A percentile compares a stretch with the other conserved stretches of the same genome.
Evolutionary conservation across 2,797 vertebrate species (phyloP).

Genomic region (Diplodus sargus): DNA sequence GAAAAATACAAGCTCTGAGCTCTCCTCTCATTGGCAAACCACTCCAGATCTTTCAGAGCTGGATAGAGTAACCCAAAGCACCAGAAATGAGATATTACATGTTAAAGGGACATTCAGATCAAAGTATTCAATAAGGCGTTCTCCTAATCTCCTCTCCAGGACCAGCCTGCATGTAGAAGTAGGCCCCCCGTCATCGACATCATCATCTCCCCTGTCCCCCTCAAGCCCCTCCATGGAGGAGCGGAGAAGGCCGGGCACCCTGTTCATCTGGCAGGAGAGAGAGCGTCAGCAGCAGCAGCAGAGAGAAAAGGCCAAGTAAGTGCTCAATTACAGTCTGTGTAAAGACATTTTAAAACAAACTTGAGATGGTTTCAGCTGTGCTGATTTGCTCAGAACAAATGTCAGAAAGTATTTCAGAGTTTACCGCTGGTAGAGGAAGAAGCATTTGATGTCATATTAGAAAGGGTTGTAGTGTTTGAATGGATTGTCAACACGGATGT

Average conservation of each 20-base stretch:
- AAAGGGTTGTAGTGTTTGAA: neutral
- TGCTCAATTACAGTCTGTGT: no score
- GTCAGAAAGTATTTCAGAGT: neutral
- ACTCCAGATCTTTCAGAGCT: no score
- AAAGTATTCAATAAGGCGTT: neutral
- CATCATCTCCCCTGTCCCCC: conserved; percentile 59
- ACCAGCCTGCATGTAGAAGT: conserved; percentile 57
- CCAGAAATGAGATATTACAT: no score
- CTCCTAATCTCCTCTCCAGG: conserved; percentile 29
- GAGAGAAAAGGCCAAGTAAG: conserved; percentile 73
- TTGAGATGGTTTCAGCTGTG: fast-evolving
- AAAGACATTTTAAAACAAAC: neutral
- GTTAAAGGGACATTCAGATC: neutral
- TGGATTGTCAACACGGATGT: neutral
- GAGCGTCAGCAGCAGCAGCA: conserved; percentile 86
- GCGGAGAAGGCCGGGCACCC: conserved; percentile 84
- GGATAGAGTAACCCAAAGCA: no score
- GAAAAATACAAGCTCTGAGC: no score
- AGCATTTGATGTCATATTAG: neutral
- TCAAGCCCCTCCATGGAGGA: conserved; percentile 85
- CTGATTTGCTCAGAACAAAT: neutral
- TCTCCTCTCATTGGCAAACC: no score
- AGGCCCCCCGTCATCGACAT: conserved; percentile 8
- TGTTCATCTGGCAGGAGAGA: conserved; percentile 92
- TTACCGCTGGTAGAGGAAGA: neutral